Base-by-base conservation (phyloP, 2,113 vertebrate genomes). In the Amblyopsis rosae region DNA sequence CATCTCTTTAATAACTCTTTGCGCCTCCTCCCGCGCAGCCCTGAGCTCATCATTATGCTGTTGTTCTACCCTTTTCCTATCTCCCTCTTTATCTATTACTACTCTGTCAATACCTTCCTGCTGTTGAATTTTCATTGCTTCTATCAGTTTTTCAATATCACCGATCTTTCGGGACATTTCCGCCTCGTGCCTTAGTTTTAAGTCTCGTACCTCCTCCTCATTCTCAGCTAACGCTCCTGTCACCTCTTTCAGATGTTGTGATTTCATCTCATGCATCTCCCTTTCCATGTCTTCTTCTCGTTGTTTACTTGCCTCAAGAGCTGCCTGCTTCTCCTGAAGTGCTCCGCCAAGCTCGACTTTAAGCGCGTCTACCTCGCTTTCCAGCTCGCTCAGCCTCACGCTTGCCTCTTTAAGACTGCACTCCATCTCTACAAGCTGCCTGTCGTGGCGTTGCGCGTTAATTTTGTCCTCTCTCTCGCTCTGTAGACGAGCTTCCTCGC, bases 301-400 rank as follows among this genome's bases (percentile, higher is more conserved):
- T 33, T 62, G 62, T 50, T 79, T 73, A 9, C 15, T 0, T 0
- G 56, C 6, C 2, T 79, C 6, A 0, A 81, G 60, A 9, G 16
- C 13, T 17, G 1, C 35, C 69, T 72, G 67, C 16, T 74, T 80
- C 68, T 87, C 83, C 35, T 75, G 72, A 0, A 1, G n/a, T 1
- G 49, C 49, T 41, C 62, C 76, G 8, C 12, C 55, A 19, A 58
- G 9, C 4, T 62, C 35, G n/a, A 33, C 35, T 49, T 46, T 80
- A 61, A 55, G 17, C 60, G 68, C 59, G 12, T 79, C 86, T 60
- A 35, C 50, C 60, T 88, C 70, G 62, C 76, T 77, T 4, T 88
- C 75, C 55, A 73, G 84, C 33, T 86, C 65, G 5, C 26, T 15
- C 15, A 90, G 3, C 12, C 76, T 74, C 5, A 47, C 17, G 48